phyloP scores from a whole-genome alignment of 1,140 invertebrate species.

The Coelopa frigida region DNA sequence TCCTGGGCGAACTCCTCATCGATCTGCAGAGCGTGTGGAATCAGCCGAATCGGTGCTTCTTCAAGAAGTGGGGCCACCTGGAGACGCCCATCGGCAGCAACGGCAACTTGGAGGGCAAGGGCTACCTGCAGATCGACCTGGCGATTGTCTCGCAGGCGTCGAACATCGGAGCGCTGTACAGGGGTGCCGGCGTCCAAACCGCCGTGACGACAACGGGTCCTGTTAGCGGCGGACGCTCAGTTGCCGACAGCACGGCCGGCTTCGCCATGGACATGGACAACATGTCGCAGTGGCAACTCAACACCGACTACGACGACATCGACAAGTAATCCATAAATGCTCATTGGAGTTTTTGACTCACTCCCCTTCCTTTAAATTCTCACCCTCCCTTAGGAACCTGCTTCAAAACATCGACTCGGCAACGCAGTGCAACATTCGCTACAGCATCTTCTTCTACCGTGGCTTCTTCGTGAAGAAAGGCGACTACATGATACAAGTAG shows the following conservation, averaged over 20 bases:
- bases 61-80: conserved; percentile 73
- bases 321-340: conserved; percentile 63
- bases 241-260: not conserved
- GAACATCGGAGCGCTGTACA: conserved; percentile 7
- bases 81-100: conserved; percentile 54
- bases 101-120: conserved; percentile 45
- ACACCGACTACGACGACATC: conserved; percentile 60
- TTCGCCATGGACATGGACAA: conserved; percentile 7
- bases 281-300: conserved; percentile 50
- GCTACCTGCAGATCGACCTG: conserved; percentile 71
- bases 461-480: conserved; percentile 29
- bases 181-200: too few relatives aligned
- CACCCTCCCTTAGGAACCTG: conserved; percentile 54
- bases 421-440: conserved; percentile 32
- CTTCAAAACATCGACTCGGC: conserved; percentile 44
- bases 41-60: conserved; percentile 64
- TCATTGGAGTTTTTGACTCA: too few relatives aligned
- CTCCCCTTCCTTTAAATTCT: too few relatives aligned
- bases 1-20: conserved; percentile 58
- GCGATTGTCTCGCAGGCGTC: conserved; percentile 51
- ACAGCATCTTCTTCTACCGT: conserved; percentile 27
- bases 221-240: not conserved
- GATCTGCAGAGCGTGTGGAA: conserved; percentile 66
- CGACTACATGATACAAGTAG: conserved; percentile 41
- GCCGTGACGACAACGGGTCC: too few relatives aligned